phyloP scores from a whole-genome alignment of 2,797 vertebrate genomes.

The Okamejei kenojei region DNA sequence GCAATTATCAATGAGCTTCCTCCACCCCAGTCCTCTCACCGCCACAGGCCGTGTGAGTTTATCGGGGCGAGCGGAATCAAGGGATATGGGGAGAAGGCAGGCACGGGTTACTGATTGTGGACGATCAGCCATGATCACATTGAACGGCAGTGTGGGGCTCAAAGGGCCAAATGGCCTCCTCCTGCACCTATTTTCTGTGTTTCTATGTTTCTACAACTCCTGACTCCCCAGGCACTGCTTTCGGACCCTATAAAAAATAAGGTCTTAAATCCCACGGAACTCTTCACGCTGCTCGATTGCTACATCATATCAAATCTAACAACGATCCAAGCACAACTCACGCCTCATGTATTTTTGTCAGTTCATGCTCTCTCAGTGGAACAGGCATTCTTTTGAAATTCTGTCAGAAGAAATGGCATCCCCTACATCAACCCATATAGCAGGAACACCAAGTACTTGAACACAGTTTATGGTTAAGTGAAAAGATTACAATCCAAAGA shows the following conservation, averaged over 20 bases:
- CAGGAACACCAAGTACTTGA: background rate
- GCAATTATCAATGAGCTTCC: background rate
- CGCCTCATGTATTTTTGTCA: background rate
- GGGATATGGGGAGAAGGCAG: no score
- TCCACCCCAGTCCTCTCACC: background rate
- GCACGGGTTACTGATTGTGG: no score
- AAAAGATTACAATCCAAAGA: background rate
- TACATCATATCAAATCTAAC: background rate
- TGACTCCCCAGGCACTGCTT: background rate
- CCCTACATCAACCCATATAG: background rate
- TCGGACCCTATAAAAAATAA: background rate
- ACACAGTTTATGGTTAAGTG: background rate
- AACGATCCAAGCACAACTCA: background rate
- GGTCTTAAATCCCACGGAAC: background rate
- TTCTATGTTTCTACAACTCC: background rate
- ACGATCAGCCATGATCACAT: no score
- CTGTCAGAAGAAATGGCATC: background rate
- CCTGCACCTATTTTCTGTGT: no score
- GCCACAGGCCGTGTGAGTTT: background rate
- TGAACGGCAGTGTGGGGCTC: no score
- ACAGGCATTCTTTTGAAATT: slow-evolving; percentile 7
- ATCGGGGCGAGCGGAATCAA: no score
- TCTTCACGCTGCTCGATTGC: background rate
- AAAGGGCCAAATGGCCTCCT: no score
- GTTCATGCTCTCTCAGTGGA: background rate